Evolutionary conservation across 2,797 vertebrate genomes (phyloP).

Genomic region (Agapornis canus): DNA sequence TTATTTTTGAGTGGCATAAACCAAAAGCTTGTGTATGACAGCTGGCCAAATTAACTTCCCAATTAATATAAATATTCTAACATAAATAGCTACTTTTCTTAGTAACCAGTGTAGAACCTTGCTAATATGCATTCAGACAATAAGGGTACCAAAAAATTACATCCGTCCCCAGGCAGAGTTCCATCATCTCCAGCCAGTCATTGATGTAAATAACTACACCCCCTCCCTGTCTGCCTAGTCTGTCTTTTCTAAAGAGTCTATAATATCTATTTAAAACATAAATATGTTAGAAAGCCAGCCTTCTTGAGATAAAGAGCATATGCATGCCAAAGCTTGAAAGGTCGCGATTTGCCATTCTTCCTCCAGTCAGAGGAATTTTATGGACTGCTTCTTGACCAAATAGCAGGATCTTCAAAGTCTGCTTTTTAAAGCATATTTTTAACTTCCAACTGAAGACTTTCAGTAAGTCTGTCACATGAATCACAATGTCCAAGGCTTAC

Average conservation of each 20-base stretch:
- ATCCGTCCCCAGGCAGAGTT: not conserved
- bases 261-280: not conserved
- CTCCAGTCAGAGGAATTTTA: not conserved
- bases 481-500: not conserved
- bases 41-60: not conserved
- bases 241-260: not conserved
- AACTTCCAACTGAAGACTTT: not conserved
- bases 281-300: not conserved
- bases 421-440: not conserved
- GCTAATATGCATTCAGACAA: not conserved
- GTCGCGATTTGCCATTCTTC: not conserved
- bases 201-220: not conserved
- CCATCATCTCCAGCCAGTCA: not conserved
- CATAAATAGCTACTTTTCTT: not conserved
- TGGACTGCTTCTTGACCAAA: not conserved
- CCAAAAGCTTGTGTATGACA: not conserved
- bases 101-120: not conserved
- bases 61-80: slow-evolving; percentile 18
- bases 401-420: not conserved
- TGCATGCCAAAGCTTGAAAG: not conserved
- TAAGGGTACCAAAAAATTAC: not conserved
- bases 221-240: not conserved
- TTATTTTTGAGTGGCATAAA: slow-evolving; percentile 17
- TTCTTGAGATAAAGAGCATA: not conserved
- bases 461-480: not conserved